Evolutionary conservation across 2,113 vertebrate species (phyloP).

Genomic region (Hyaena hyaena): DNA sequence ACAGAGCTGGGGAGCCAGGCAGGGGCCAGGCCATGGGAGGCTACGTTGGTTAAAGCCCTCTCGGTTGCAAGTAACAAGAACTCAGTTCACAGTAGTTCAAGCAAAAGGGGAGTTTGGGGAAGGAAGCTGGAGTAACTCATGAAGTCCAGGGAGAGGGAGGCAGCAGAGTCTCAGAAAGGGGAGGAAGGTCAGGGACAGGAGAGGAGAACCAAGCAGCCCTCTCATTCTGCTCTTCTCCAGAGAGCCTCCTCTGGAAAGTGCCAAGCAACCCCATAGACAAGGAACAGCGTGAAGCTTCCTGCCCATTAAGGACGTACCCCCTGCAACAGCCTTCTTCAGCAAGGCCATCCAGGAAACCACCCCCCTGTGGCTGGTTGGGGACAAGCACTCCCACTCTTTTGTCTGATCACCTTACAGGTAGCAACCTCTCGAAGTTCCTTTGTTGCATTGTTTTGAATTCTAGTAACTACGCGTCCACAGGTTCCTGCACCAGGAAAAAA

Average conservation of each 20-base stretch:
- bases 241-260: background rate
- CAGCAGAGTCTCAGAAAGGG: background rate
- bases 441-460: background rate
- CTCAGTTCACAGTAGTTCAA: background rate
- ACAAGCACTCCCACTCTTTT: accelerated
- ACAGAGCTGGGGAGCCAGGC: background rate
- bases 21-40: background rate
- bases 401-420: background rate
- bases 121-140: background rate
- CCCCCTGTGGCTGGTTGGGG: accelerated
- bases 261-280: background rate
- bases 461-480: background rate
- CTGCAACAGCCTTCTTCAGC: accelerated
- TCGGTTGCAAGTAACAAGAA: background rate
- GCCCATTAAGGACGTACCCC: background rate
- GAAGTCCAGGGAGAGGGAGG: background rate
- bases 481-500: background rate
- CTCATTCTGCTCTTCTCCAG: background rate
- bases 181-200: background rate
- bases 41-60: background rate
- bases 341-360: background rate
- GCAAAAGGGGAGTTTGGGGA: background rate
- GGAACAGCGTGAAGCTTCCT: background rate
- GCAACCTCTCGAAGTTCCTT: background rate
- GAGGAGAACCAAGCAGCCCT: background rate